Conservation (phyloP, 1,140 invertebrate species). For the Meteorus sp. region DNA sequence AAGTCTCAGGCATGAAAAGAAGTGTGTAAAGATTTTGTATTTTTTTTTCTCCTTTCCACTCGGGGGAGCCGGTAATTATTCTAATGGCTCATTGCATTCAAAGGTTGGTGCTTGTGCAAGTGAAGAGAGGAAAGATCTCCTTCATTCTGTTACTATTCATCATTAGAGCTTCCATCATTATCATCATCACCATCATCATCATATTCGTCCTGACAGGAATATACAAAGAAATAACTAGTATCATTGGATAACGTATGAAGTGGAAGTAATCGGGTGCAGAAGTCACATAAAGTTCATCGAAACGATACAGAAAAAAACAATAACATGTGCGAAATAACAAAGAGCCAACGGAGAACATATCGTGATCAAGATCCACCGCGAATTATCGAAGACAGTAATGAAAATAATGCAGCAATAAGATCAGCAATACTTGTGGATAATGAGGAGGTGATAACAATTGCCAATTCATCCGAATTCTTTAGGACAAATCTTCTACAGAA, state of each 20-base stretch:
- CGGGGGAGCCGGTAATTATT: constrained; percentile 1
- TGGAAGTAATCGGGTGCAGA: background rate
- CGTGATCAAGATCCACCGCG: constrained; percentile 51
- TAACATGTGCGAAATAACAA: constrained; percentile 47
- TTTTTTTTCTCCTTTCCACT: background rate
- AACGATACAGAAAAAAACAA: no score
- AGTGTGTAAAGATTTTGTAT: background rate
- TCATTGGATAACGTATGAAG: no score
- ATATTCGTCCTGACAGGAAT: background rate
- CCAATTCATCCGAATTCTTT: constrained; percentile 48
- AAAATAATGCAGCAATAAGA: constrained; percentile 37
- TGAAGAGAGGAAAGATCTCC: background rate
- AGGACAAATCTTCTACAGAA: no score
- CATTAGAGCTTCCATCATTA: no score
- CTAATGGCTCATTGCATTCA: constrained; percentile 13
- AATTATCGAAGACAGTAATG: constrained; percentile 35
- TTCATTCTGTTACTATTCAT: no score
- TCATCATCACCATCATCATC: background rate
- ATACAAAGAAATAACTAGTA: background rate
- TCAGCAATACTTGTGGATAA: constrained; percentile 40
- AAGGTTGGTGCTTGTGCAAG: constrained; percentile 4
- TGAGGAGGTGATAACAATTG: constrained; percentile 49
- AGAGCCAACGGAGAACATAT: constrained; percentile 43
- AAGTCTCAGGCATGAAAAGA: no score
- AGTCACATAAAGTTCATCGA: no score